Percentiles rank a stretch among this genome's conserved stretches.
phyloP scores from a whole-genome alignment of 2,888 invertebrate species.

The Drosophila putrida region DNA sequence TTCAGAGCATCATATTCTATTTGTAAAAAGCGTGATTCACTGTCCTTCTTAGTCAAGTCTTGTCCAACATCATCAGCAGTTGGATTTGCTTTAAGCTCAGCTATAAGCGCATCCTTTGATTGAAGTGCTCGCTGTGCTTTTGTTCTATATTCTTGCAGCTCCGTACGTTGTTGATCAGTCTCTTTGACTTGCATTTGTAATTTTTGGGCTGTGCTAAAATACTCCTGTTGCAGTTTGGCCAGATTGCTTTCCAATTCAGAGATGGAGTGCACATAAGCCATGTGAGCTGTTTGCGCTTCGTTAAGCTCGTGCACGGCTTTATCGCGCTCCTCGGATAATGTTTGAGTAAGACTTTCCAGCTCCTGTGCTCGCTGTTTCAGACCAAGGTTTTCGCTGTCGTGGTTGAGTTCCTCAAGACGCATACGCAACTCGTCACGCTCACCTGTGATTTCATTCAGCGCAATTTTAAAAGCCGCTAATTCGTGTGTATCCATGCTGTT shows the following conservation, averaged over 20 bases:
- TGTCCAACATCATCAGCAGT: slow-evolving; percentile 9
- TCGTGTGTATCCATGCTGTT: slow-evolving; percentile 67
- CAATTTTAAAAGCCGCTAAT: slow-evolving; percentile 81
- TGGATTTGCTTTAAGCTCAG: slow-evolving; percentile 86
- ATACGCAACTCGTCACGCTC: slow-evolving; percentile 82
- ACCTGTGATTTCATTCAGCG: slow-evolving; percentile 76
- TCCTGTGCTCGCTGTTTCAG: slow-evolving; percentile 71
- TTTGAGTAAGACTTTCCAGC: slow-evolving; percentile 68
- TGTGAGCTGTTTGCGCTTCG: slow-evolving; percentile 64
- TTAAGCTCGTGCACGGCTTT: slow-evolving; percentile 66
- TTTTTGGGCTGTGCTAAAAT: slow-evolving; percentile 86
- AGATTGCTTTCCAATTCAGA: slow-evolving; percentile 84
- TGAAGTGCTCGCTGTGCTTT: slow-evolving; percentile 92
- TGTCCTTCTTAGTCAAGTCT: slow-evolving; percentile 61
- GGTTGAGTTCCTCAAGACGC: slow-evolving; percentile 68
- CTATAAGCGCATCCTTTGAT: slow-evolving; percentile 91
- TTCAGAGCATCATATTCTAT: slow-evolving; percentile 88
- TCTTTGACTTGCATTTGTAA: slow-evolving; percentile 86
- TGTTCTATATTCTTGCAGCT: slow-evolving; percentile 91
- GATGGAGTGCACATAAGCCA: slow-evolving; percentile 82
- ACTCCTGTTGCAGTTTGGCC: slow-evolving; percentile 85
- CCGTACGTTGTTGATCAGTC: slow-evolving; percentile 85
- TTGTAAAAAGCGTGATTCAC: slow-evolving; percentile 84
- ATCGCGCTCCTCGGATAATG: slow-evolving; percentile 74
- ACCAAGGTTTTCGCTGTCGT: slow-evolving; percentile 72